These are phyloP conservation scores for Eristalinus aeneus DNA, from an alignment of 2,888 invertebrate species.

Conservation along the genomic window DNA sequence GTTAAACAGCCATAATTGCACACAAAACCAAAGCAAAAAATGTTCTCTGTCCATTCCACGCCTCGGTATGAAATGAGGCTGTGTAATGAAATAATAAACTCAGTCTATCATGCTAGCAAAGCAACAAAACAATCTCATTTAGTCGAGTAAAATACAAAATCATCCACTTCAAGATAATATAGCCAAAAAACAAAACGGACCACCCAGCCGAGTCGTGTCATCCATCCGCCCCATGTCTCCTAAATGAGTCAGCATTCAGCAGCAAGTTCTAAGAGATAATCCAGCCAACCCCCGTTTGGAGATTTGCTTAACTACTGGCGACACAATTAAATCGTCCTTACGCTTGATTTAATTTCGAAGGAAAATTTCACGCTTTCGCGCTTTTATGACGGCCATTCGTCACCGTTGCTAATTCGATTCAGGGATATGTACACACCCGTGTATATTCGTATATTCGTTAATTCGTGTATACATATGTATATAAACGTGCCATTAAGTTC, in stretches of 20 bases:
- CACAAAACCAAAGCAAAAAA: conserved; percentile 25
- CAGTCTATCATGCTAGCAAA: conserved; percentile 16
- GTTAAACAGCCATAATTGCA: conserved; percentile 47
- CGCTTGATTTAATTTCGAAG: conserved; percentile 64
- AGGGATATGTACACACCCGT: background rate
- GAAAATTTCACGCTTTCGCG: conserved; percentile 62
- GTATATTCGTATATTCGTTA: conserved; percentile 3
- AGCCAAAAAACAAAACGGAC: conserved; percentile 25
- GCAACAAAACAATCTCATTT: conserved; percentile 33
- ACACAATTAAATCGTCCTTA: conserved; percentile 68
- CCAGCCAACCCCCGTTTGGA: conserved; percentile 25
- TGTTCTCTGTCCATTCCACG: background rate
- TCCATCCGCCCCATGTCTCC: background rate
- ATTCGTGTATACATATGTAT: background rate
- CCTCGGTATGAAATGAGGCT: background rate
- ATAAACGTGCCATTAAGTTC: conserved; percentile 31
- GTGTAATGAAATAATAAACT: conserved; percentile 57
- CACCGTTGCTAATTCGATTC: conserved; percentile 44
- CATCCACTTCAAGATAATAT: conserved; percentile 31
- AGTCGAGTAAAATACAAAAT: conserved; percentile 25
- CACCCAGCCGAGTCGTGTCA: background rate
- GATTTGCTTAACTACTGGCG: conserved; percentile 42
- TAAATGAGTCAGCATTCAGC: background rate
- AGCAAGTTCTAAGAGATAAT: conserved; percentile 32
- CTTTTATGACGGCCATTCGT: conserved; percentile 68